Evolutionary conservation across 2,797 vertebrate species (phyloP).

Genomic region (Malacoraja senta): DNA sequence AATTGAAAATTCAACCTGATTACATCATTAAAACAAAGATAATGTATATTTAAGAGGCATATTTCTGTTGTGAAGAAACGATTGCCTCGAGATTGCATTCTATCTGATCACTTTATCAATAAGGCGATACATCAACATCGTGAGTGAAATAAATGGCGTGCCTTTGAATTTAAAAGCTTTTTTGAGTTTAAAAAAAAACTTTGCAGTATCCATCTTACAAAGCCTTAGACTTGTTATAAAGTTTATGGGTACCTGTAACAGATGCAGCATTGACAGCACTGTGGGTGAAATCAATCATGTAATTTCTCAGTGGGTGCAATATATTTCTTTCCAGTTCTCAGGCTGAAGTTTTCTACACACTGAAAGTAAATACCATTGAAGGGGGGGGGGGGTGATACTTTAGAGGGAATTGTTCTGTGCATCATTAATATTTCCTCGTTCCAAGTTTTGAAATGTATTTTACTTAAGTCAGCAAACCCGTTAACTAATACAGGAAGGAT

Average conservation of each 20-base stretch:
- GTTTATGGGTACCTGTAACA: neutral
- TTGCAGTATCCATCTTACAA: neutral
- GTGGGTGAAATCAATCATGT: conserved; percentile 22
- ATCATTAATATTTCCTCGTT: neutral
- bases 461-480: conserved; percentile 24
- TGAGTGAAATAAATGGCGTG: neutral
- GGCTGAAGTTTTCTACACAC: neutral
- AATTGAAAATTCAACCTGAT: neutral
- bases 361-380: neutral
- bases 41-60: conserved; percentile 4
- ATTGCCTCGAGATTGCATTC: neutral
- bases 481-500: neutral
- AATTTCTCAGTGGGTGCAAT: neutral
- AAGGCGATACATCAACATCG: neutral
- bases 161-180: neutral
- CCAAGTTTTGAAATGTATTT: conserved; percentile 23
- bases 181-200: neutral
- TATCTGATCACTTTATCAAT: neutral
- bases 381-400: neutral
- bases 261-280: conserved; percentile 2
- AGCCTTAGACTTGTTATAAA: neutral
- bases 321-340: neutral
- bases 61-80: neutral
- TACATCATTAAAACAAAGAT: conserved; percentile 12
- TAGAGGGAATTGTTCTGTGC: neutral